A percentile compares a stretch with the other conserved stretches of the same genome.
These are phyloP conservation scores for Leucoptera coffeella DNA, from an alignment of 2,888 invertebrate genomes.

Conservation along the genomic window DNA sequence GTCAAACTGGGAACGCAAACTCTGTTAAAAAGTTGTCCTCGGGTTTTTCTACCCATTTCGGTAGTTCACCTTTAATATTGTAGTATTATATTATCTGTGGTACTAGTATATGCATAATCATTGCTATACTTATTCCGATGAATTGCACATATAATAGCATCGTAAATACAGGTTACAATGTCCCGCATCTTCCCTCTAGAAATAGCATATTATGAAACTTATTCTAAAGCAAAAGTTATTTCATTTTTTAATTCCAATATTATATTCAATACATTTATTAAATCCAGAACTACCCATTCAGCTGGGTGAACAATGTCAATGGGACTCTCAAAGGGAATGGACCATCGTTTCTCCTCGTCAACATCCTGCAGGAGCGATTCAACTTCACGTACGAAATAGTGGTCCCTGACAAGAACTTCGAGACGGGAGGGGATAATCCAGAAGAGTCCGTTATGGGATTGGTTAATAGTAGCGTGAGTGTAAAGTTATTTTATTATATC, in stretches of 20 bases:
- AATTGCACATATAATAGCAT: too few relatives aligned
- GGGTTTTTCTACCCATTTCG: too few relatives aligned
- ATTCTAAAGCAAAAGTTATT: neutral
- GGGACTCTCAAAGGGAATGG: constrained; percentile 58
- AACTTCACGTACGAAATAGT: constrained; percentile 71
- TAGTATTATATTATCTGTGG: too few relatives aligned
- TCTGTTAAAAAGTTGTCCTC: too few relatives aligned
- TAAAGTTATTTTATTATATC: too few relatives aligned
- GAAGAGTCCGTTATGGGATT: constrained; percentile 60
- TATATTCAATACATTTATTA: too few relatives aligned
- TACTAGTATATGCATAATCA: too few relatives aligned
- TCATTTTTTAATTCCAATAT: too few relatives aligned
- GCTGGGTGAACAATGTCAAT: constrained; percentile 44
- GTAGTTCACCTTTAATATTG: too few relatives aligned
- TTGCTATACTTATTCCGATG: too few relatives aligned
- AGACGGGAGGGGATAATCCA: constrained; percentile 42
- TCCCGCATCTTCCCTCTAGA: neutral
- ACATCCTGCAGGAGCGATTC: constrained; percentile 61
- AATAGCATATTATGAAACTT: neutral
- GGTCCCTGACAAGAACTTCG: constrained; percentile 54
- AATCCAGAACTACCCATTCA: constrained; percentile 59
- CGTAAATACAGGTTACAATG: neutral
- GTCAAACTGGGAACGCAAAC: too few relatives aligned
- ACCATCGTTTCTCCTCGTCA: constrained; percentile 65
- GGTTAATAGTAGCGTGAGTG: constrained; percentile 50